Evolutionary conservation across 1,140 invertebrate genomes (phyloP), one percentile per base, ranked within the genome.

Genomic region (Lasaia peninsularis): DNA sequence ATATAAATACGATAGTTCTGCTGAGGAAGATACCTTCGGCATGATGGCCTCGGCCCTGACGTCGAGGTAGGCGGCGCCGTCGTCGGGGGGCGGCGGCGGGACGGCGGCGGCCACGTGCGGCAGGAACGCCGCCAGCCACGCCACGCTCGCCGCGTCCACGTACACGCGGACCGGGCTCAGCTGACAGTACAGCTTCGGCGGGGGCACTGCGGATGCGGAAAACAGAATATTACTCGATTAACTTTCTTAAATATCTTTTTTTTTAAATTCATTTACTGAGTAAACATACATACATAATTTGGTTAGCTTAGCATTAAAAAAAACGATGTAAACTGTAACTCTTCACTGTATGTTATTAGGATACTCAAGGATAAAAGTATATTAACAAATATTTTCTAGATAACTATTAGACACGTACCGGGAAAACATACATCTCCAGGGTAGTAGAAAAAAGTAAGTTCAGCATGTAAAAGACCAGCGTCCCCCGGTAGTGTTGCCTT

Each of bases 401-500:
- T 10, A 50, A 2, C 5, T 10, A 11, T 9, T 20, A 20, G n/a
- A 20, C 3, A 18, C 62, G 58, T 71, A 98, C 97, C 90, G 86
- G 97, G 97, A 92, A 98, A 98, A 64, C 94, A 94, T 40, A 96
- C 93, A 75, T 97, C 96, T 49, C 96, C 97, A 9, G 98, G 97
- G 90, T 98, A 99, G 85, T 98, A 99, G 89, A 98, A 99, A 74
- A 97, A 96, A 1, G 97, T 98, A 70, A 98, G 96, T 79, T 99
- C 98, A 2, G 98, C 93, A 89, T 99, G 98, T 31, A 99, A 75
- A 40, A 97, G 93, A 34, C 95, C 95, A 60, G 97, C 94, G 77
- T 98, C 96, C 35, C 94, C 93, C 7, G 98, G 97, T 65, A 98
- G 91, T 49, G 93, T 93, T 67, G 96, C 95, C 80, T 96, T 94